Base-by-base conservation (phyloP, 1,140 invertebrate genomes). In the Scaptomyza graminum region DNA sequence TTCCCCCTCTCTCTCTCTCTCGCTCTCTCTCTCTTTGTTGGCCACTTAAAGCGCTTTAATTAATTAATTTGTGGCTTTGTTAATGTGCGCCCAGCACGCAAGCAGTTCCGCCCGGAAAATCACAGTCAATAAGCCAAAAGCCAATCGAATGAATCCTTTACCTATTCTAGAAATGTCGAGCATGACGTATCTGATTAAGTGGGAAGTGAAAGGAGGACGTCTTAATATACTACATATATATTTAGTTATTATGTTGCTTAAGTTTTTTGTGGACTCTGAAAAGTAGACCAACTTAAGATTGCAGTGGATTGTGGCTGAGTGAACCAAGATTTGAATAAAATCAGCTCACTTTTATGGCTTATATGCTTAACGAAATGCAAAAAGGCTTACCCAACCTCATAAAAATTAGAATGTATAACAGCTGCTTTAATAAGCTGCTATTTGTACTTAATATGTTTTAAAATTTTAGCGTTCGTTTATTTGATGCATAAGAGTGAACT, bases 51-150 rank as follows among this genome's bases (percentile, higher is more conserved):
- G 70, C 74, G 74, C 64, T 85, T 85, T 79, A 85, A 87, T 87
- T 85, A 85, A 85, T 85, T 85, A 85, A 85, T 85, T 85, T 85
- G 79, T 62, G 64, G 83, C 74, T 63, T 81, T 85, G 39, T 78
- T 87, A 78, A 85, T 85, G 82, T 71, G 62, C 60, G 49, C 55
- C 47, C 63, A 69, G 52, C 82, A 85, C 82, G 82, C 82, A 66
- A 87, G 52, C 25, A 71, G 75, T 46, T 68, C 46, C 34, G 47
- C 64, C 28, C 41, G 31, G 8, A 41, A 73, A 68, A 73, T 68
- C 70, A 73, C 64, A 22, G 47, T 41, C 59, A 5, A 61, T 69
- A 57, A 15, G 41, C 25, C 59, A 41, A 72, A 71, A 72, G 64
- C 51, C 64, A 73, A 68, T 61, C 56, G 64, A 68, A 55, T 61